Percentiles rank a stretch among this genome's conserved stretches.
phyloP scores from a whole-genome alignment of 2,113 vertebrate species.

The Myiozetetes cayanensis region DNA sequence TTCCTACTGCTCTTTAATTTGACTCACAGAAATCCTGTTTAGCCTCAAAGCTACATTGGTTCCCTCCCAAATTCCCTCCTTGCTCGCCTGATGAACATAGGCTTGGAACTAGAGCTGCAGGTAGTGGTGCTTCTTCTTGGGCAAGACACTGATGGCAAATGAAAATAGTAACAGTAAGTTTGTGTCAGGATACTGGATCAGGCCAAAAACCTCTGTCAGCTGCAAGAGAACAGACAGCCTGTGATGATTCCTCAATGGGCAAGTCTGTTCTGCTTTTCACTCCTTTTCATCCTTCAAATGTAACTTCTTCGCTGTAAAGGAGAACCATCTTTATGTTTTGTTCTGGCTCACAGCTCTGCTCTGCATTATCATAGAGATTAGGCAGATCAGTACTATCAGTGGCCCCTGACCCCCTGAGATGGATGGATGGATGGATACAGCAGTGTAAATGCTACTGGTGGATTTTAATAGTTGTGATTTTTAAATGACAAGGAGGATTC shows the following conservation, averaged over 20 bases:
- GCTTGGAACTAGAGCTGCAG: not conserved
- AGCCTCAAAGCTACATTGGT: not conserved
- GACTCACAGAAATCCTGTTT: not conserved
- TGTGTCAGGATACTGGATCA: not conserved
- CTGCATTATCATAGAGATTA: not conserved
- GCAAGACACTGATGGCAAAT: not conserved
- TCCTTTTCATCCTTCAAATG: not conserved
- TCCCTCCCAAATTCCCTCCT: not conserved
- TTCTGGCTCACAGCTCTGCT: not conserved
- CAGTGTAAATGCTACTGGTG: not conserved
- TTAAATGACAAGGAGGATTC: not conserved
- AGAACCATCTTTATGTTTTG: not conserved
- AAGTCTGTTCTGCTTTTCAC: not conserved
- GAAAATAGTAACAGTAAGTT: not conserved
- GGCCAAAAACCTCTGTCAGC: not conserved
- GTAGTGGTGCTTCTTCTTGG: not conserved
- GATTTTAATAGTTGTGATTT: not conserved
- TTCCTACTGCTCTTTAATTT: not conserved
- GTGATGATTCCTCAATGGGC: rapidly evolving
- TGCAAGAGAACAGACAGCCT: not conserved
- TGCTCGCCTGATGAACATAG: not conserved
- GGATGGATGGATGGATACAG: rapidly evolving
- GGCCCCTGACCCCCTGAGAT: not conserved
- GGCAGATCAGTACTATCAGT: not conserved
- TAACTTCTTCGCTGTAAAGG: not conserved